Evolutionary conservation across 2,113 vertebrate species (phyloP), one percentile per base, ranked within the genome.

Genomic region (Tricholaema leucomelas): DNA sequence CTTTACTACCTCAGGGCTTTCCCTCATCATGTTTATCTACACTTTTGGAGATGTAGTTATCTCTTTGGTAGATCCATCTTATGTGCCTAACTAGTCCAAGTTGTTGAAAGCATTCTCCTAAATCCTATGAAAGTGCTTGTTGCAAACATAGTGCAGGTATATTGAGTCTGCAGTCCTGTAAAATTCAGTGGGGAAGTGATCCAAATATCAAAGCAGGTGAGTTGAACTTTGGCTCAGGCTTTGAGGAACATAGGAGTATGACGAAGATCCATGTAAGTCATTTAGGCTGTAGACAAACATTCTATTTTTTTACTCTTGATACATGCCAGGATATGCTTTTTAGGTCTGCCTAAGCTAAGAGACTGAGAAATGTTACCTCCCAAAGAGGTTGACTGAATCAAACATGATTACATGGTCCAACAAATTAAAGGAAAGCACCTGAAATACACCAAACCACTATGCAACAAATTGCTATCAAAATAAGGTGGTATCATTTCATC

Each of bases 401-500:
- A 63, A 84, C 16, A 31, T 36, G 86, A 93, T 85, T 92, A 81
- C 28, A 9, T 79, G 30, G 78, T 85, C 87, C 85, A 89, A 31
- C 27, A 69, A 81, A 88, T 77, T 69, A 81, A 85, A 92, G 61
- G 67, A 84, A 88, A 55, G 2, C 8, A 31, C 71, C 64, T 50
- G 50, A 74, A 91, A 91, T 38, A 48, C 55, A 90, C n/a, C 84
- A 84, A 90, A 88, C 66, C 66, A 93, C 89, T 18, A 36, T 8
- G 16, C 50, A 81, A 85, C 12, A 87, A 79, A 33, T 55, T 5
- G 0, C 67, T 89, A 15, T 61, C 71, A 92, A 85, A 93, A 89
- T 69, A 94, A 94, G 13, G 12, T 69, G 58, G 27, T 88, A 64
- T 25, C 25, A 85, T 79, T 91, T 81, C 42, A 31, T 59, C 21